Percentiles rank a stretch among this genome's conserved stretches.
phyloP scores from a whole-genome alignment of 1,140 invertebrate species.

The Parasteatoda tepidariorum region DNA sequence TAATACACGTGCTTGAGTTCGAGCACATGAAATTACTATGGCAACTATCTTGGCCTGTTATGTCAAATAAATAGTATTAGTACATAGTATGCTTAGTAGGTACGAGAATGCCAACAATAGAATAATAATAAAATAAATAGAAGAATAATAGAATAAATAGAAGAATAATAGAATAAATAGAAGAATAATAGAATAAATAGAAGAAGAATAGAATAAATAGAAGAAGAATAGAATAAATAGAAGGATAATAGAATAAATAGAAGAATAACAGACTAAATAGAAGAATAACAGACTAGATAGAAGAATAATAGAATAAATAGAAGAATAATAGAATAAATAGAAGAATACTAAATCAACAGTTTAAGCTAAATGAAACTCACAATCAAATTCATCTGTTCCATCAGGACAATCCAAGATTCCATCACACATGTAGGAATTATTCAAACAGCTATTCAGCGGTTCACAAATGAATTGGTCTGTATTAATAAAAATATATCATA shows the following conservation, averaged over 20 bases:
- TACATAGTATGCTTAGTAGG: not conserved
- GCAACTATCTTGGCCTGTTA: slow-evolving; percentile 30
- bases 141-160: no score
- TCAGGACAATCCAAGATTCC: slow-evolving; percentile 60
- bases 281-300: not conserved
- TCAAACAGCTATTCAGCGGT: slow-evolving; percentile 34
- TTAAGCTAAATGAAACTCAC: slow-evolving; percentile 19
- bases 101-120: no score
- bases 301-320: no score
- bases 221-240: no score
- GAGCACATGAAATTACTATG: slow-evolving; percentile 52
- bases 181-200: no score
- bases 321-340: no score
- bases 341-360: not conserved
- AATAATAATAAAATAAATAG: no score
- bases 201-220: no score
- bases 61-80: not conserved
- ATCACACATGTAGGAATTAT: slow-evolving; percentile 59
- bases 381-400: slow-evolving; percentile 57
- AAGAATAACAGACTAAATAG: no score
- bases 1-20: slow-evolving; percentile 74
- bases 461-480: slow-evolving; percentile 52
- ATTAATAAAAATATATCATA: no score
- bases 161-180: no score
- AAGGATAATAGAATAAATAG: no score